Evolutionary conservation across 2,113 vertebrate genomes (phyloP).

Genomic region (Poecilia latipinna): DNA sequence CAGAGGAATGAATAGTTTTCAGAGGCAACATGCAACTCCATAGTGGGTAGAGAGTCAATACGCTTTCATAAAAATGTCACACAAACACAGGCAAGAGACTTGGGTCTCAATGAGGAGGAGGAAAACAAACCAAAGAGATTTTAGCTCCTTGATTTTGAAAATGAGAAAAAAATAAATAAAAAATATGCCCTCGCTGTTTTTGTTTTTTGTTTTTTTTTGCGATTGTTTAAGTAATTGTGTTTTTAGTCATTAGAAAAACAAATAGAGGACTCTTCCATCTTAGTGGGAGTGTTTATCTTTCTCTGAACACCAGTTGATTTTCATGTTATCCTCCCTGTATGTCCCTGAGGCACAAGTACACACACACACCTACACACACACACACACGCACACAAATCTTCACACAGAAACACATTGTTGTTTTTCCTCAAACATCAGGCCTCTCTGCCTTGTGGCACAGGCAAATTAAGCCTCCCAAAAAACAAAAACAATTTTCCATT

Average conservation of each 20-base stretch:
- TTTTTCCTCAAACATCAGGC: conserved; percentile 42
- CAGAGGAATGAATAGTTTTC: too few species aligned
- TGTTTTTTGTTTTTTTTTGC: background rate
- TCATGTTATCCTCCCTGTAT: conserved; percentile 2
- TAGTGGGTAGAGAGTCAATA: conserved; percentile 20
- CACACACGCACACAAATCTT: background rate
- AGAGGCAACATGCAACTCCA: background rate
- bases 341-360: conserved; percentile 18
- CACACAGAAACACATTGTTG: conserved; percentile 31
- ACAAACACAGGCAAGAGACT: conserved; percentile 10
- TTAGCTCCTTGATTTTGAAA: conserved; percentile 28
- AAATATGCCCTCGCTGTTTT: conserved; percentile 24
- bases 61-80: conserved; percentile 50
- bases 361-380: background rate
- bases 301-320: conserved; percentile 33
- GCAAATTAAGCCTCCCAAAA: conserved; percentile 59
- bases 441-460: conserved; percentile 49
- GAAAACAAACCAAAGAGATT: conserved; percentile 9
- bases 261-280: conserved; percentile 26
- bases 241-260: conserved; percentile 35
- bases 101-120: background rate
- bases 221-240: conserved; percentile 42
- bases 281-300: conserved; percentile 45
- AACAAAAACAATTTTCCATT: conserved; percentile 70
- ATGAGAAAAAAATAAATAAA: background rate